These are phyloP conservation scores for Drosophila tanythrix DNA, from an alignment of 2,888 invertebrate species.

Conservation along the genomic window DNA sequence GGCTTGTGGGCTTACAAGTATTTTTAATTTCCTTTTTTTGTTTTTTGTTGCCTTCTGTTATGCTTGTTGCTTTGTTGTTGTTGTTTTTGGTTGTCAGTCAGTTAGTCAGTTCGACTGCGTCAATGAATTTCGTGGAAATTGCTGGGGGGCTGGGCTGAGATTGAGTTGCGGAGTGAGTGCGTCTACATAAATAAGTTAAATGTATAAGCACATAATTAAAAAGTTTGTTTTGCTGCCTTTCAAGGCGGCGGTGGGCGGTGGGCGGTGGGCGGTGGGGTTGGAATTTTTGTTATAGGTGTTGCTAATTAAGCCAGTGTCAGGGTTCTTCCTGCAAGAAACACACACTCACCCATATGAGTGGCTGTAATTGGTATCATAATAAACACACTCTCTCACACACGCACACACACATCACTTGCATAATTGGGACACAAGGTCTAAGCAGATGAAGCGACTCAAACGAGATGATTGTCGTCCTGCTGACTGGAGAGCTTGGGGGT, in stretches of 20 bases:
- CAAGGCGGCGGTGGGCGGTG: background rate
- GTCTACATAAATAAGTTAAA: constrained; percentile 56
- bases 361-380: constrained; percentile 72
- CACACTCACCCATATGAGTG: constrained; percentile 25
- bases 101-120: constrained; percentile 31
- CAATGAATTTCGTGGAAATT: constrained; percentile 7
- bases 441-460: constrained; percentile 52
- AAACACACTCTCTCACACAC: constrained; percentile 42
- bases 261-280: background rate
- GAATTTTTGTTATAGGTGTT: constrained; percentile 18
- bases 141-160: background rate
- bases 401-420: constrained; percentile 57
- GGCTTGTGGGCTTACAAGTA: constrained; percentile 39
- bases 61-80: background rate
- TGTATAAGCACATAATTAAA: constrained; percentile 68
- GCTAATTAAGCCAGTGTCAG: constrained; percentile 60
- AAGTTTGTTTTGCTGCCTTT: constrained; percentile 55
- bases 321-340: constrained; percentile 46
- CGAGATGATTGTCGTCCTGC: constrained; percentile 62
- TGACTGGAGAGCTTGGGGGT: constrained; percentile 39
- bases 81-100: constrained; percentile 21
- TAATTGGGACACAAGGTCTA: constrained; percentile 74
- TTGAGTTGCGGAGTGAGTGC: background rate
- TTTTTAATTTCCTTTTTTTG: constrained; percentile 9
- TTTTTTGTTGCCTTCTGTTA: background rate